These are phyloP conservation scores for Cheilosia impressa DNA, from an alignment of 2,888 invertebrate species.

Conservation along the genomic window DNA sequence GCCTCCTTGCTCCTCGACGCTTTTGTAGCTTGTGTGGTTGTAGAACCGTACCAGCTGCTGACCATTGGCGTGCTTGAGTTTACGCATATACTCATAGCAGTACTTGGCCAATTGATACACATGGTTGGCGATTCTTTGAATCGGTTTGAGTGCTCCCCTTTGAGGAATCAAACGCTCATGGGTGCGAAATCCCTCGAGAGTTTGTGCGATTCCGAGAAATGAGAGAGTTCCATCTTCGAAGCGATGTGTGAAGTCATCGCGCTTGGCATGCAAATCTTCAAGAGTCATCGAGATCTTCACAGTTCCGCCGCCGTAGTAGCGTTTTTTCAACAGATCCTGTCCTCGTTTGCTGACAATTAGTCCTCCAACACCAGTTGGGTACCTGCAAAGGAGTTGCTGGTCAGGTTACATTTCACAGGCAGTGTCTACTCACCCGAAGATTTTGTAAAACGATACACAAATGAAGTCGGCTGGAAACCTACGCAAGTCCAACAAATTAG, in stretches of 20 bases:
- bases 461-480: conserved; percentile 93
- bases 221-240: conserved; percentile 98
- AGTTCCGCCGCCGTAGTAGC: conserved; percentile 97
- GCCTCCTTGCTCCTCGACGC: conserved; percentile 89
- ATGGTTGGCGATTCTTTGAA: conserved; percentile 88
- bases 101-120: conserved; percentile 91
- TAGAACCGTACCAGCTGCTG: conserved; percentile 89
- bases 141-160: conserved; percentile 79
- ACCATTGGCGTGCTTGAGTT: conserved; percentile 90
- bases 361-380: conserved; percentile 97
- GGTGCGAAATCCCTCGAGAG: conserved; percentile 93
- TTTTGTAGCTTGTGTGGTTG: conserved; percentile 88
- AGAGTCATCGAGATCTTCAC: conserved; percentile 92
- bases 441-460: conserved; percentile 97
- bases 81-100: conserved; percentile 87
- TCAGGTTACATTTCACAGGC: background rate
- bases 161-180: conserved; percentile 87
- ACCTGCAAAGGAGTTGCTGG: conserved; percentile 80
- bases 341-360: conserved; percentile 88
- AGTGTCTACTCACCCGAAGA: conserved; percentile 87
- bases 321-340: conserved; percentile 83
- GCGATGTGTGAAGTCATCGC: conserved; percentile 88
- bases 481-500: conserved; percentile 90
- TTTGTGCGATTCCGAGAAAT: conserved; percentile 92
- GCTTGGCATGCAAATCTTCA: conserved; percentile 89